These are phyloP conservation scores for Chroicocephalus ridibundus DNA, from an alignment of 2,113 vertebrate genomes.

Conservation along the genomic window DNA sequence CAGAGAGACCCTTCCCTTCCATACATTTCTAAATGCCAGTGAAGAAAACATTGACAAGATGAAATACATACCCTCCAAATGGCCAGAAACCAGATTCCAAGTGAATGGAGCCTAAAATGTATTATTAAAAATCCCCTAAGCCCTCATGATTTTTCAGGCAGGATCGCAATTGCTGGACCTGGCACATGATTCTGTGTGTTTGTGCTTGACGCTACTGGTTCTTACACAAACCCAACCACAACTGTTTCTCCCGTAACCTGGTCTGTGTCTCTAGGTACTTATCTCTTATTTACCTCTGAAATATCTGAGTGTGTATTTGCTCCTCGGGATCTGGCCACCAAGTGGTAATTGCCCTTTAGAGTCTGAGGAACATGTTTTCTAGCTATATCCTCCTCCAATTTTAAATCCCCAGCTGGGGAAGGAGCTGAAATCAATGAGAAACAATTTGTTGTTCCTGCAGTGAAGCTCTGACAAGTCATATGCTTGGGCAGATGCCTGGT, in stretches of 20 bases:
- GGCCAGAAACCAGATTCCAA: not conserved
- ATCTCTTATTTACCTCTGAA: not conserved
- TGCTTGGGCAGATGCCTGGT: not conserved
- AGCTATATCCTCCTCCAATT: not conserved
- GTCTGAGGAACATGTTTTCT: not conserved
- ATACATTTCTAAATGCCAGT: not conserved
- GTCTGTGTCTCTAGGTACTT: not conserved
- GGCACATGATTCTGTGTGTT: not conserved
- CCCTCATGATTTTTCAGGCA: not conserved
- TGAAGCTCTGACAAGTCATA: not conserved
- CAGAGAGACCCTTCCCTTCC: not conserved
- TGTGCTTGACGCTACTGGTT: not conserved
- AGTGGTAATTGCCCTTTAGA: not conserved
- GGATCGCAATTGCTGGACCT: not conserved
- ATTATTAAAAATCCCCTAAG: not conserved
- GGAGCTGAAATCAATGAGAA: not conserved
- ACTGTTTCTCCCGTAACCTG: not conserved
- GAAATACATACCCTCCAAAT: not conserved
- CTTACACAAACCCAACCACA: not conserved
- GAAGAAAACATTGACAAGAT: fast-evolving
- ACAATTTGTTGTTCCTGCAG: not conserved
- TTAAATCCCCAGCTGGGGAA: not conserved
- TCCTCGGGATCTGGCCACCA: not conserved
- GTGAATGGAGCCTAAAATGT: not conserved
- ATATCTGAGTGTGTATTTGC: not conserved